Evolutionary conservation across 2,797 vertebrate genomes (phyloP).

Genomic region (Fistularia commersonii): DNA sequence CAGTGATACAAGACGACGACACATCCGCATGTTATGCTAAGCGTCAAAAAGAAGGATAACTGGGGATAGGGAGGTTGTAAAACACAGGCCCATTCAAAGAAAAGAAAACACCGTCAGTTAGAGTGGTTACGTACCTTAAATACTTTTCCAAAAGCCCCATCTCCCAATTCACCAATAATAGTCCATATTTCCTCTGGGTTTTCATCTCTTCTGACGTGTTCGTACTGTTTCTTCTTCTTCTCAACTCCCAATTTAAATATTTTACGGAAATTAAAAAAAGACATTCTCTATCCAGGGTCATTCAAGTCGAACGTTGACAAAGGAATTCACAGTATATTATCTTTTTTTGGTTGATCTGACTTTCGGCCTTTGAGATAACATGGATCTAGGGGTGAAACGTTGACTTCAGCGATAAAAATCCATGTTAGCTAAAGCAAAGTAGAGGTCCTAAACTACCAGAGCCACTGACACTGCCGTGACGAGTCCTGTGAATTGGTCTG

Average conservation of each 20-base stretch:
- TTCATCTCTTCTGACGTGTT: constrained; percentile 92
- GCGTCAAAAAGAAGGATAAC: neutral
- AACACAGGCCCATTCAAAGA: neutral
- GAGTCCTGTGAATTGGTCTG: constrained; percentile 26
- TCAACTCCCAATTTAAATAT: constrained; percentile 94
- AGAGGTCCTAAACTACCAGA: constrained; percentile 48
- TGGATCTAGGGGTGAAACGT: neutral
- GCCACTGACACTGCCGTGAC: constrained; percentile 43
- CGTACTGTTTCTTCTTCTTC: constrained; percentile 97
- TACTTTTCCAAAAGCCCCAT: constrained; percentile 96
- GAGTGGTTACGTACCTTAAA: constrained; percentile 83
- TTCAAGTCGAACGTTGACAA: constrained; percentile 16
- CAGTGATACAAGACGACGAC: constrained; percentile 7
- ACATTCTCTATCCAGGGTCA: constrained; percentile 71
- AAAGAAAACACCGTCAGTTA: neutral
- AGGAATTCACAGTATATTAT: constrained; percentile 5
- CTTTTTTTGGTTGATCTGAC: neutral
- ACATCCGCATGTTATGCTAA: constrained; percentile 6
- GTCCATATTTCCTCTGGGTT: constrained; percentile 95
- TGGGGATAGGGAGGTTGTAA: neutral
- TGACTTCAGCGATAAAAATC: constrained; percentile 20
- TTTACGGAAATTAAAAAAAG: constrained; percentile 98
- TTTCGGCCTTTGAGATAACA: neutral
- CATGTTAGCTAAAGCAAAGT: neutral
- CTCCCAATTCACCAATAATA: constrained; percentile 93